Base-by-base conservation (phyloP, 2,113 vertebrate genomes). In the Atlantisia rogersi region DNA sequence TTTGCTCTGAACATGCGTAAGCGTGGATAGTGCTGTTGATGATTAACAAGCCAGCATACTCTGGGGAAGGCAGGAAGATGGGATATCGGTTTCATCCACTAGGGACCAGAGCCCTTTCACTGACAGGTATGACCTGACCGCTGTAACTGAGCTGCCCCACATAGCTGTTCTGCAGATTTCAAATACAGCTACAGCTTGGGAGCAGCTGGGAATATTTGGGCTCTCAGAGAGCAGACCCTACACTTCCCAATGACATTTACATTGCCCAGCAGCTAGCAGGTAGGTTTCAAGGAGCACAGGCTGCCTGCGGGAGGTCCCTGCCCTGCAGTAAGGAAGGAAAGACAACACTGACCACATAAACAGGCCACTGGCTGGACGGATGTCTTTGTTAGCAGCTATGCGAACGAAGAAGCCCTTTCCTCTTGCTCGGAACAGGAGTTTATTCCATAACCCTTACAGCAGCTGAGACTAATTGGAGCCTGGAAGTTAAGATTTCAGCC, bases 181-280 rank as follows among this genome's bases (percentile, higher is more conserved):
- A 81, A 78, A 92, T 4, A 50, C 52, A 74, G 76, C 68, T 53
- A 59, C 83, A 92, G 94, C 86, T 79, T 84, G 83, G 70, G 56
- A 95, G 62, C 95, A 95, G 95, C 94, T 96, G 95, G 91, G 91
- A 97, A 18, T 82, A 84, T 75, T 4, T 86, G 94, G 82, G 73
- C 64, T 91, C 70, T 83, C 73, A 32, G 32, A 88, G 42, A 78
- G 77, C 77, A 76, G 83, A 59, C 24, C 92, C 67, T 69, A 7
- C 79, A 48, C 79, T 62, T 82, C 70, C 74, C 95, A 86, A 20
- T n/a, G 92, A 73, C 94, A 90, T 70, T 88, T 50, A 60, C 92
- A 90, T 0, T 90, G 94, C 82, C 96, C 85, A 95, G 90, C 10
- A 11, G 94, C 68, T 42, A 82, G 86, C 95, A 93, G 91, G 86